A percentile compares a stretch with the other conserved stretches of the same genome.
phyloP scores from a whole-genome alignment of 1,140 invertebrate species.

The Drosophila kurseongensis region DNA sequence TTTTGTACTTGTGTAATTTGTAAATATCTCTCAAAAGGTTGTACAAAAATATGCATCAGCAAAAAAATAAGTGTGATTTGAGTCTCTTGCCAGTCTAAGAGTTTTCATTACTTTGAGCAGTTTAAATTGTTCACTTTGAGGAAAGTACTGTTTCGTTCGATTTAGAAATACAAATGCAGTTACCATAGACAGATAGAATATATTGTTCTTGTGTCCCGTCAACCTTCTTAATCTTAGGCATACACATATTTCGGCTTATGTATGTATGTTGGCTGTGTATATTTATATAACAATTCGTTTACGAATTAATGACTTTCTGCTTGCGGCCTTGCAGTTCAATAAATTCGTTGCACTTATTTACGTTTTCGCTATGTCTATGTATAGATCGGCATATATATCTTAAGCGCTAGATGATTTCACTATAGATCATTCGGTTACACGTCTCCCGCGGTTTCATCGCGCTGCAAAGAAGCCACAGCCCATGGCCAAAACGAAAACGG shows the following conservation, averaged over 20 bases:
- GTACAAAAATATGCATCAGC: slow-evolving; percentile 56
- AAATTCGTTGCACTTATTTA: slow-evolving; percentile 62
- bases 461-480: slow-evolving; percentile 83
- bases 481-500: slow-evolving; percentile 82
- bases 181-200: slow-evolving; percentile 49
- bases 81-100: slow-evolving; percentile 76
- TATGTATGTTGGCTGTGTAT: not conserved
- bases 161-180: slow-evolving; percentile 29
- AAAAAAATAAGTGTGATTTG: slow-evolving; percentile 55
- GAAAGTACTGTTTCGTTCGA: slow-evolving; percentile 31
- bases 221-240: slow-evolving; percentile 60
- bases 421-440: slow-evolving; percentile 52
- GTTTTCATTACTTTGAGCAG: slow-evolving; percentile 67
- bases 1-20: slow-evolving; percentile 60
- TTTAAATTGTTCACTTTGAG: slow-evolving; percentile 52
- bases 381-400: slow-evolving; percentile 38
- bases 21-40: slow-evolving; percentile 55
- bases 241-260: no score
- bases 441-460: slow-evolving; percentile 63
- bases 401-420: slow-evolving; percentile 62
- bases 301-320: slow-evolving; percentile 65
- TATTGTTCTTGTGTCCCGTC: slow-evolving; percentile 81
- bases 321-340: slow-evolving; percentile 49
- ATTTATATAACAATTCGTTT: slow-evolving; percentile 29
- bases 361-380: slow-evolving; percentile 33